Percentiles rank a stretch among this genome's conserved stretches.
phyloP scores from a whole-genome alignment of 2,888 invertebrate genomes.

The Oscheius sp. region DNA sequence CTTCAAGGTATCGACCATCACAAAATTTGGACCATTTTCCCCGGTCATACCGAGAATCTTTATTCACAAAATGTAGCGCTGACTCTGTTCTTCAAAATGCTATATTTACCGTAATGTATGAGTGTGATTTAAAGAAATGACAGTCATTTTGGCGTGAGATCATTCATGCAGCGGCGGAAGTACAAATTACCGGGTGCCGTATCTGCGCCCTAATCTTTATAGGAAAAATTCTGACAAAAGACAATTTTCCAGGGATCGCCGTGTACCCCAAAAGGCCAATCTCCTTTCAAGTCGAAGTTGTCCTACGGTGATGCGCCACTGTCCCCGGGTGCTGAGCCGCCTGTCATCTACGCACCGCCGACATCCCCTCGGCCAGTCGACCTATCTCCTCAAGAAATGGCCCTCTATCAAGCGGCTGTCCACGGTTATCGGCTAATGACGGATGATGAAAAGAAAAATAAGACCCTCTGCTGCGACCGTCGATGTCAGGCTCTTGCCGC shows the following conservation, averaged over 20 bases:
- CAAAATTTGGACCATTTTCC: no score
- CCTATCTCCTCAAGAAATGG: background rate
- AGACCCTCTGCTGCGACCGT: background rate
- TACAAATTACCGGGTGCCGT: no score
- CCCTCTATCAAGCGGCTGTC: background rate
- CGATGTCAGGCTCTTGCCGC: background rate
- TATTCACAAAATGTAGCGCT: no score
- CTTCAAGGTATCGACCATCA: no score
- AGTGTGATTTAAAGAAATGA: no score
- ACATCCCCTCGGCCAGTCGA: background rate
- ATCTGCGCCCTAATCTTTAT: no score
- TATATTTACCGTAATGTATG: no score
- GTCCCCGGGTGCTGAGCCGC: background rate
- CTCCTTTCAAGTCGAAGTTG: background rate
- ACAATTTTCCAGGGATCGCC: no score
- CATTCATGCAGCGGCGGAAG: no score
- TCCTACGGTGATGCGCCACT: background rate
- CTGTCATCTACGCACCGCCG: background rate
- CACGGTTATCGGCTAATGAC: background rate
- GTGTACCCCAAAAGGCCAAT: background rate
- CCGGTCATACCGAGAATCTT: no score
- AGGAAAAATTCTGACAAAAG: background rate
- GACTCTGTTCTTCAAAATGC: no score
- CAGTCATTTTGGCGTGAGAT: no score
- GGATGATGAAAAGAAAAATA: background rate